Percentiles rank a stretch among this genome's conserved stretches.
Evolutionary conservation across 1,140 invertebrate genomes (phyloP).

Genomic region (Steinernema feltiae): DNA sequence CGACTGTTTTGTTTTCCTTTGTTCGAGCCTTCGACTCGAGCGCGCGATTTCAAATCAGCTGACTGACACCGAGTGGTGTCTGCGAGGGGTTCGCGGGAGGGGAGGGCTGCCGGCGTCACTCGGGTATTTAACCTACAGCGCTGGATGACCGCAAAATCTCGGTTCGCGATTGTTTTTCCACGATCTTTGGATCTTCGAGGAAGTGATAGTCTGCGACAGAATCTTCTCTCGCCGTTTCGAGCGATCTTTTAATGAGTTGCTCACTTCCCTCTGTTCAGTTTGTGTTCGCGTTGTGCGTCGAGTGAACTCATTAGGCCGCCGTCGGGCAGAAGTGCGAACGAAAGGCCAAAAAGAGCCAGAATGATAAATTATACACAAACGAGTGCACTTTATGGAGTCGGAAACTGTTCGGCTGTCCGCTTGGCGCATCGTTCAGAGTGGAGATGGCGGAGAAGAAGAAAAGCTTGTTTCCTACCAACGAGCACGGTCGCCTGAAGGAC

Average conservation of each 20-base stretch:
- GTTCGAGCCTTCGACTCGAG: too few relatives aligned
- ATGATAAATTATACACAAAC: neutral
- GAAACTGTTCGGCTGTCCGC: slow-evolving; percentile 3
- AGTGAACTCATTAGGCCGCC: neutral
- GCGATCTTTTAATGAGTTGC: neutral
- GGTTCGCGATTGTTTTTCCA: neutral
- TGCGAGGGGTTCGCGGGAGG: neutral
- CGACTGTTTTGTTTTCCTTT: neutral
- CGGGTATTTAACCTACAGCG: neutral
- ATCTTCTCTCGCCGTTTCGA: neutral
- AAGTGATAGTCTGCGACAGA: neutral
- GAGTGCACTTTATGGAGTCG: neutral
- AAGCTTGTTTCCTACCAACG: too few relatives aligned
- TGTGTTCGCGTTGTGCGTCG: neutral
- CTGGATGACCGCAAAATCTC: neutral
- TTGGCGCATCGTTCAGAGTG: too few relatives aligned
- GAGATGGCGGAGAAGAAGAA: too few relatives aligned
- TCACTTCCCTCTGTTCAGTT: neutral
- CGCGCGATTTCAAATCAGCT: neutral
- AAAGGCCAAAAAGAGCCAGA: neutral
- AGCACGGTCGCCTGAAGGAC: too few relatives aligned
- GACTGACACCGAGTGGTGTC: neutral
- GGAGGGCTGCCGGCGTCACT: too few relatives aligned
- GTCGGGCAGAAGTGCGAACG: neutral
- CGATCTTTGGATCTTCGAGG: neutral